Evolutionary conservation across 2,888 invertebrate genomes (phyloP).

Genomic region (Elysia crispata): DNA sequence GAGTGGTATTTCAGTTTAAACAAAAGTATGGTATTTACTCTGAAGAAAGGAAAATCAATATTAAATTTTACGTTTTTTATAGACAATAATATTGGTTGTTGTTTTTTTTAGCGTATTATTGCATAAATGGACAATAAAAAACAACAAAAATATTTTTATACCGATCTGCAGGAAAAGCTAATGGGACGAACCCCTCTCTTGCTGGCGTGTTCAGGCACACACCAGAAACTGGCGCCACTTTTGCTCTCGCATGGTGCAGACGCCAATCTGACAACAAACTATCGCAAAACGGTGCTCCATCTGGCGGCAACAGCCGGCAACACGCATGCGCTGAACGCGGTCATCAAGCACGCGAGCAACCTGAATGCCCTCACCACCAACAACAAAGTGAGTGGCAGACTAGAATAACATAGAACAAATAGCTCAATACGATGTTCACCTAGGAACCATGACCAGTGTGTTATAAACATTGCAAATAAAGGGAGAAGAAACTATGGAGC

Average conservation of each 20-base stretch:
- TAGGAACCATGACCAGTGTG: too few species aligned
- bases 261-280: constrained; percentile 66
- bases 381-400: constrained; percentile 54
- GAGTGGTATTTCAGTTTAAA: too few species aligned
- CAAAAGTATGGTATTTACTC: too few species aligned
- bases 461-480: too few species aligned
- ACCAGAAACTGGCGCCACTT: constrained; percentile 58
- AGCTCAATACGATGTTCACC: too few species aligned
- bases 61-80: too few species aligned
- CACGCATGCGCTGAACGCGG: constrained; percentile 59
- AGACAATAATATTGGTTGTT: too few species aligned
- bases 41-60: too few species aligned
- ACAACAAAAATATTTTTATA: neutral
- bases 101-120: too few species aligned
- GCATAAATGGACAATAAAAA: too few species aligned
- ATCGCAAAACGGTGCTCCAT: constrained; percentile 68
- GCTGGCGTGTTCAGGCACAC: constrained; percentile 64
- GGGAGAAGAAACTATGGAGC: too few species aligned
- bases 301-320: constrained; percentile 60
- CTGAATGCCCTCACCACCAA: constrained; percentile 63
- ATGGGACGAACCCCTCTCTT: constrained; percentile 69
- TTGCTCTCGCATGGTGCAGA: constrained; percentile 68
- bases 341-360: constrained; percentile 62
- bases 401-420: neutral
- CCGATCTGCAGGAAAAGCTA: constrained; percentile 40